Evolutionary conservation across 2,113 vertebrate species (phyloP).

Genomic region (Cariama cristata): DNA sequence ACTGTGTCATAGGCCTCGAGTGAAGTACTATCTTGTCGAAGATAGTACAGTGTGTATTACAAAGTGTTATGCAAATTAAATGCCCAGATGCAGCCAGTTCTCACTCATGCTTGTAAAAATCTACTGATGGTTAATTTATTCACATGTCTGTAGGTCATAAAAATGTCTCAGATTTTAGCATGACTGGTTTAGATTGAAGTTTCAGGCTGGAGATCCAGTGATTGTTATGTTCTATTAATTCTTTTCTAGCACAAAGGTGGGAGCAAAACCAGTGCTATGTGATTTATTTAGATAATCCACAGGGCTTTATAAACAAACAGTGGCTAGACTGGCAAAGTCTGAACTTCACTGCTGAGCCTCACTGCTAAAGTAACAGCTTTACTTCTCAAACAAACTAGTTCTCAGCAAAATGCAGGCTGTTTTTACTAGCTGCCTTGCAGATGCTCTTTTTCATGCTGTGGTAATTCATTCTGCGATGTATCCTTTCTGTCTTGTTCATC

Average conservation of each 20-base stretch:
- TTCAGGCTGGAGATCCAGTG: neutral
- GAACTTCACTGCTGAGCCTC: neutral
- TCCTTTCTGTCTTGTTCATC: neutral
- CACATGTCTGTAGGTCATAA: rapidly evolving
- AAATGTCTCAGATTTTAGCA: neutral
- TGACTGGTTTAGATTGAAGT: neutral
- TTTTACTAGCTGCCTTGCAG: neutral
- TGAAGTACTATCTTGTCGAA: neutral
- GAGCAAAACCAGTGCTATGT: neutral
- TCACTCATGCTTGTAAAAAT: neutral
- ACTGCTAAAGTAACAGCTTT: neutral
- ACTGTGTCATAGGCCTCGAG: neutral
- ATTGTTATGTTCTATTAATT: neutral
- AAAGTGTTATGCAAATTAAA: neutral
- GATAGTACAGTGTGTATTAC: neutral
- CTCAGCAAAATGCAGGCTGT: neutral
- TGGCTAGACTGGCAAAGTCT: neutral
- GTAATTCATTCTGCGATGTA: neutral
- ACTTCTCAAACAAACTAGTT: neutral
- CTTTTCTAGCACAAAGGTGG: neutral
- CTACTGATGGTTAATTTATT: neutral
- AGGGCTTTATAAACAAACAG: neutral
- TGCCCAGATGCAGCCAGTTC: neutral
- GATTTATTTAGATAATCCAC: neutral
- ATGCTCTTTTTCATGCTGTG: neutral